A percentile compares a stretch with the other conserved stretches of the same genome.
These are phyloP conservation scores for Leptinotarsa rubiginosa DNA, from an alignment of 2,888 invertebrate species.

Conservation along the genomic window DNA sequence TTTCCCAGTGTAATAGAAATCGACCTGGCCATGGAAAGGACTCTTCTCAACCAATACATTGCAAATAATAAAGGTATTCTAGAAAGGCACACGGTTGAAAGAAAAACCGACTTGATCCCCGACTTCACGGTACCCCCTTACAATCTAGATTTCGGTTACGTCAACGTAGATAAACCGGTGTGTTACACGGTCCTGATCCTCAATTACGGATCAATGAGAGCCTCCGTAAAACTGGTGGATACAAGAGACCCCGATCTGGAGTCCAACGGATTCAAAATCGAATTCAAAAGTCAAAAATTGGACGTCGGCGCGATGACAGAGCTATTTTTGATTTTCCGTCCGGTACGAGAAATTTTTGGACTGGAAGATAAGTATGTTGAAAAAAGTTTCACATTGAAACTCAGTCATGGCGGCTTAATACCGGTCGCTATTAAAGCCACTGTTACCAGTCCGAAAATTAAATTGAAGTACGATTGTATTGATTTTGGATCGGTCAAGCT, in stretches of 20 bases:
- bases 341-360: slow-evolving; percentile 65
- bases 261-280: slow-evolving; percentile 58
- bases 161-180: slow-evolving; percentile 67
- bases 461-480: slow-evolving; percentile 64
- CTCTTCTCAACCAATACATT: slow-evolving; percentile 67
- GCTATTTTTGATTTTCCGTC: slow-evolving; percentile 69
- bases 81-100: slow-evolving; percentile 55
- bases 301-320: slow-evolving; percentile 68
- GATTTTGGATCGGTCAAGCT: slow-evolving; percentile 72
- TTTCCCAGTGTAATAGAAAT: slow-evolving; percentile 71
- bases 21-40: slow-evolving; percentile 72
- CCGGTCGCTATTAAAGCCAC: slow-evolving; percentile 71
- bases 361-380: slow-evolving; percentile 64
- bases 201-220: slow-evolving; percentile 68
- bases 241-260: slow-evolving; percentile 40
- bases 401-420: slow-evolving; percentile 72
- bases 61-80: slow-evolving; percentile 64
- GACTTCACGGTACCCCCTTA: slow-evolving; percentile 69
- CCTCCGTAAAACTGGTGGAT: slow-evolving; percentile 64
- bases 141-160: slow-evolving; percentile 71
- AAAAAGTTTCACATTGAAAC: slow-evolving; percentile 58
- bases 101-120: slow-evolving; percentile 65
- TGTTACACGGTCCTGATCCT: slow-evolving; percentile 66
- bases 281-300: slow-evolving; percentile 64
- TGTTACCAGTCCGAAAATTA: slow-evolving; percentile 71